Percentiles rank a stretch among this genome's conserved stretches.
These are phyloP conservation scores for Eupeodes corollae DNA, from an alignment of 1,140 invertebrate species.

Conservation along the genomic window DNA sequence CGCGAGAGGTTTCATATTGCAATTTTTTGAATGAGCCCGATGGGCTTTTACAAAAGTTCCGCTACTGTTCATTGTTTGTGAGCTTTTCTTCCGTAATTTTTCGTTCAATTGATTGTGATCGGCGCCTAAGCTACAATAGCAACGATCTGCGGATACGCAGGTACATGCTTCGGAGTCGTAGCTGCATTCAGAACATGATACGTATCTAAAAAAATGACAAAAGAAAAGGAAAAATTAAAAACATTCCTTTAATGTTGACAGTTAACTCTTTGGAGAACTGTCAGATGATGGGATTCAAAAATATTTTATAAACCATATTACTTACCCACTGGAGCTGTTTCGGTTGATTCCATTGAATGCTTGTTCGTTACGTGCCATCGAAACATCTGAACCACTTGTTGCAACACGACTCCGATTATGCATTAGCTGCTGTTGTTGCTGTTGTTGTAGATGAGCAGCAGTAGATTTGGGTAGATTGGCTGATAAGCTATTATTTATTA, in stretches of 20 bases:
- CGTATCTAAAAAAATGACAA: conserved; percentile 41
- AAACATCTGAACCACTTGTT: conserved; percentile 35
- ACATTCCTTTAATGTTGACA: too few relatives aligned
- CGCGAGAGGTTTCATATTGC: neutral
- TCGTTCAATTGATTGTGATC: conserved; percentile 21
- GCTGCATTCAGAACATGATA: conserved; percentile 75
- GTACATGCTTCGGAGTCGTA: conserved; percentile 71
- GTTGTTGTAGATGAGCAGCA: neutral
- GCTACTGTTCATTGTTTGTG: conserved; percentile 13
- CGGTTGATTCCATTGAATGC: conserved; percentile 44
- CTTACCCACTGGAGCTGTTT: conserved; percentile 53
- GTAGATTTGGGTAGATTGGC: neutral
- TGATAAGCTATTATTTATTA: conserved; percentile 12
- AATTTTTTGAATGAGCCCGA: neutral
- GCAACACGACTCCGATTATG: conserved; percentile 19
- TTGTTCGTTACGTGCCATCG: conserved; percentile 28
- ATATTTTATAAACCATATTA: conserved; percentile 4
- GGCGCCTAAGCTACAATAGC: conserved; percentile 54
- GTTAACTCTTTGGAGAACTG: too few relatives aligned
- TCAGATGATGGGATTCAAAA: too few relatives aligned
- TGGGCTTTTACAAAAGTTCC: neutral
- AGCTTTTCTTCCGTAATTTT: conserved; percentile 26
- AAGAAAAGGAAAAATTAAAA: too few relatives aligned
- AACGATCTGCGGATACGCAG: conserved; percentile 59
- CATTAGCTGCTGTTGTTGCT: conserved; percentile 14